These are phyloP conservation scores for Mesaphorura yosii DNA, from an alignment of 1,140 invertebrate species.

Conservation along the genomic window DNA sequence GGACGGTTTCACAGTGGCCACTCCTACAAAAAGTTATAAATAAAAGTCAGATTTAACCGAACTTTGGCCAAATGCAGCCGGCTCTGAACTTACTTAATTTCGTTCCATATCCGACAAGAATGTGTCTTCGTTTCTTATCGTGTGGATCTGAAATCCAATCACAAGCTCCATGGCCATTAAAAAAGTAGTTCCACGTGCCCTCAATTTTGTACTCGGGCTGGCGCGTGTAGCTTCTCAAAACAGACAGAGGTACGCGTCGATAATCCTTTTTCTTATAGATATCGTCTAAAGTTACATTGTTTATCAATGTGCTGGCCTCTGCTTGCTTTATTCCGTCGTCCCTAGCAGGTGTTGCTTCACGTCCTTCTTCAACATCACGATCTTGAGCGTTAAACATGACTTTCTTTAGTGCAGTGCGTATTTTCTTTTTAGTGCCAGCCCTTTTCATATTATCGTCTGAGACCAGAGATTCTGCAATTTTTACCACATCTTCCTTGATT, in stretches of 20 bases:
- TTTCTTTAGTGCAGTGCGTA: too few relatives aligned
- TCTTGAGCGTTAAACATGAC: too few relatives aligned
- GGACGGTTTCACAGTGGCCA: slow-evolving; percentile 1
- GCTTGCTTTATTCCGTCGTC: not conserved
- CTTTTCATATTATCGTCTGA: not conserved
- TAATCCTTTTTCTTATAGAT: too few relatives aligned
- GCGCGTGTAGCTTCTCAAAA: slow-evolving; percentile 13
- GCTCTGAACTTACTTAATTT: slow-evolving; percentile 21
- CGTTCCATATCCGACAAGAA: slow-evolving; percentile 20
- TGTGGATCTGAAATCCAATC: slow-evolving; percentile 4
- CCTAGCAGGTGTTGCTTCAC: not conserved
- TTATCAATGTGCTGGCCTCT: not conserved
- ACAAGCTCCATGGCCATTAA: slow-evolving; percentile 15
- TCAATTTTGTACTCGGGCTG: slow-evolving; percentile 14
- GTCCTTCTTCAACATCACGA: not conserved
- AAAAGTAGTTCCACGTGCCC: slow-evolving; percentile 27
- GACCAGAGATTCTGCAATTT: not conserved
- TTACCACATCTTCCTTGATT: not conserved
- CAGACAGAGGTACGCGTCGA: not conserved
- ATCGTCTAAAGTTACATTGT: too few relatives aligned
- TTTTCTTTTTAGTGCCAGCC: too few relatives aligned
- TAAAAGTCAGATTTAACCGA: slow-evolving; percentile 2
- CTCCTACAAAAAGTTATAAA: slow-evolving; percentile 11
- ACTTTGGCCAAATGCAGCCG: not conserved
- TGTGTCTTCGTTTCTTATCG: not conserved